A percentile compares a stretch with the other conserved stretches of the same genome.
phyloP scores from a whole-genome alignment of 35 echinoderm and acorn worm species.

The Lytechinus variegatus region DNA sequence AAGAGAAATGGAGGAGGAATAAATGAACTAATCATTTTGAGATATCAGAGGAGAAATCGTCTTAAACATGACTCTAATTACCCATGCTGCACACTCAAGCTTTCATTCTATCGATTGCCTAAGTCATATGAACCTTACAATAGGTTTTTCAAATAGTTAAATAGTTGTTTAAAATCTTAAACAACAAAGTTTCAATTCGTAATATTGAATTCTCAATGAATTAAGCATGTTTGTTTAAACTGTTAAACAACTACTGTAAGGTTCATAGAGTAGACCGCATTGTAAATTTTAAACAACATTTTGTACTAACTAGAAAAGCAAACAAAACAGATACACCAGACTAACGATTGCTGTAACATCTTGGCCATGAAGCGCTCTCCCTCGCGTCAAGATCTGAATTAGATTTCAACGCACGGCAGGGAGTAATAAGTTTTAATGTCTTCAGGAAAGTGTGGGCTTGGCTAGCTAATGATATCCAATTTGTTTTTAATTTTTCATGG shows the following conservation, averaged over 20 bases:
- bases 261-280: too few species aligned
- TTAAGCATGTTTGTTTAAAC: too few species aligned
- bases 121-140: neutral
- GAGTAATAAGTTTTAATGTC: constrained; percentile 20
- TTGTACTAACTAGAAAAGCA: neutral
- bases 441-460: constrained; percentile 16
- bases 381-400: constrained; percentile 17
- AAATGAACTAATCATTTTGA: too few species aligned
- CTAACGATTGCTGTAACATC: neutral
- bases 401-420: neutral
- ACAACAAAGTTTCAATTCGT: too few species aligned
- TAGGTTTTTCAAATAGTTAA: too few species aligned
- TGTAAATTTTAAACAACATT: too few species aligned
- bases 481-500: neutral
- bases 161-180: too few species aligned
- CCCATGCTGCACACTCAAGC: neutral
- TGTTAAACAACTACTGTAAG: too few species aligned
- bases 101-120: neutral
- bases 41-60: neutral
- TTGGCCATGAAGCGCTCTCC: neutral
- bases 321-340: neutral
- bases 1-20: too few species aligned
- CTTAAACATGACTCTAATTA: neutral
- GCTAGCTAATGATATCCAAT: constrained; percentile 18
- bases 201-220: too few species aligned